Evolutionary conservation across 2,113 vertebrate genomes (phyloP).

Genomic region (Grus americana): DNA sequence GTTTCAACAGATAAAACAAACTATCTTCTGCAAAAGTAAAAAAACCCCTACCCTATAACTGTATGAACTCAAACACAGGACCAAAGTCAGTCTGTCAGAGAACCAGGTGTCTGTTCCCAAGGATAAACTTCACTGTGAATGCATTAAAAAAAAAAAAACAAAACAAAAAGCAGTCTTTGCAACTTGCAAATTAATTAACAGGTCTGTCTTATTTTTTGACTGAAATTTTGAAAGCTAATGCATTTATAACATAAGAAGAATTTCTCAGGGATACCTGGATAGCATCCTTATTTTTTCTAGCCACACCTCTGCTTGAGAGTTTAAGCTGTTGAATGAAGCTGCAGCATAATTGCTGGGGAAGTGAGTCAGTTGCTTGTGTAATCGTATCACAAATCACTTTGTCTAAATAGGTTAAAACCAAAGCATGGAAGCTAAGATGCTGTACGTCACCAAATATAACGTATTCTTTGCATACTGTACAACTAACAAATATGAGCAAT

Average conservation of each 20-base stretch:
- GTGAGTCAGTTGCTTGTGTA: slow-evolving; percentile 40
- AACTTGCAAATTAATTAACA: background rate
- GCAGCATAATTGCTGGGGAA: background rate
- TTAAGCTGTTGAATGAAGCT: slow-evolving; percentile 22
- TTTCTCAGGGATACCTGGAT: background rate
- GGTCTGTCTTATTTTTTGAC: background rate
- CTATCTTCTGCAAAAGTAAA: background rate
- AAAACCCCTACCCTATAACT: background rate
- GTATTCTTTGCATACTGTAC: background rate
- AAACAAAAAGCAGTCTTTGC: background rate
- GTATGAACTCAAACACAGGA: background rate
- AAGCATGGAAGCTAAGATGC: background rate
- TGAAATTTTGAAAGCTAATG: background rate
- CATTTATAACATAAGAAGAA: background rate
- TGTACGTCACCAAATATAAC: background rate
- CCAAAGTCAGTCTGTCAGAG: background rate
- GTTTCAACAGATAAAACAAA: background rate
- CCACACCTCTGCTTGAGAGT: background rate
- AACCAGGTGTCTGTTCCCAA: background rate
- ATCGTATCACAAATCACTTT: background rate
- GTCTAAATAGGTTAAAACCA: background rate
- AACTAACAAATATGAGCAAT: background rate
- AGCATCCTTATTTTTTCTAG: background rate
- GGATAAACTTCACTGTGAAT: background rate
- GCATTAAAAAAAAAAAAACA: background rate